Evolutionary conservation across 2,888 invertebrate species (phyloP), one percentile per base, ranked within the genome.

Genomic region (Lasioglossum vierecki): DNA sequence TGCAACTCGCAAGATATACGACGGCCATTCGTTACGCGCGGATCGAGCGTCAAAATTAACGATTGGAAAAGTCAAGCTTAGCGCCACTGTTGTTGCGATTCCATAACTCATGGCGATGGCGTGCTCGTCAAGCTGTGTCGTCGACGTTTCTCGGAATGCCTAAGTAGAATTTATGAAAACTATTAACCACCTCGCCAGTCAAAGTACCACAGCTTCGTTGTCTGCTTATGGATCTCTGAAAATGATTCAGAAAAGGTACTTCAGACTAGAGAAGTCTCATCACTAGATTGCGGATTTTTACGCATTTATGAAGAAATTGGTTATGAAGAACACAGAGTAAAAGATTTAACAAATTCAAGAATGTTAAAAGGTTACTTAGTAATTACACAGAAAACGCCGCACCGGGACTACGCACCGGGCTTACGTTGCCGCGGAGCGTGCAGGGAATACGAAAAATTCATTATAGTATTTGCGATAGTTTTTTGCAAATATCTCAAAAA

Each of bases 1-100:
- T 22, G 11, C 82, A 66, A 70, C 44, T 68, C 75, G 11, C 73
- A 82, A 90, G 90, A 90, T 90, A 90, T 90, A 90, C 88, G 86
- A 80, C 76, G 79, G 83, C 87, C 80, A 86, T 90, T 86, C 85
- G 87, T 89, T 87, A 85, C 80, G 78, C 57, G 77, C 60, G 77
- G 82, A 84, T 80, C 82, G 86, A 80, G 79, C 88, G 83, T 88
- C 86, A 83, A 90, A 90, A 90, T 89, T 88, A 90, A 90, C 88
- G 88, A 88, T 88, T 82, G 77, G 83, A 88, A 90, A 89, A 88
- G 85, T 85, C 84, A 79, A 74, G 81, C 88, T 90, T 85, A 82
- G 76, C 81, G 77, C 83, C 71, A 77, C 83, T 82, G 85, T 79
- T 76, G 66, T 77, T 60, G 76, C 88, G 77, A 86, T 88, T 85